These are phyloP conservation scores for Holothuria leucospilota DNA, from an alignment of 53 echinoderm and acorn worm genomes.

Conservation along the genomic window DNA sequence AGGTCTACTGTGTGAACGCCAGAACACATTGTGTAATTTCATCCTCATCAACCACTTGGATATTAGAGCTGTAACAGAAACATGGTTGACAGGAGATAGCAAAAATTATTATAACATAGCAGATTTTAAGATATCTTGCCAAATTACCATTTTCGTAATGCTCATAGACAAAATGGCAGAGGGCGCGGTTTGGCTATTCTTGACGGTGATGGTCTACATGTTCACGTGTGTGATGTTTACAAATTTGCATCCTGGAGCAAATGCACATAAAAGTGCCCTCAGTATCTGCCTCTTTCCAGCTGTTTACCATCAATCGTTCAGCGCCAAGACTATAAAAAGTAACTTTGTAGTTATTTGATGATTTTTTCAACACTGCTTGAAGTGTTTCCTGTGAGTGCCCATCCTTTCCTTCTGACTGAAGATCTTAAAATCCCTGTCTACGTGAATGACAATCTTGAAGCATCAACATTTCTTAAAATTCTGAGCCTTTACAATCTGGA, in stretches of 20 bases:
- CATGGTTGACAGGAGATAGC: constrained; percentile 28
- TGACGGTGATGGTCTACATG: not conserved
- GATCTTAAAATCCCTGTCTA: too few relatives aligned
- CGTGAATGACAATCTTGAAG: too few relatives aligned
- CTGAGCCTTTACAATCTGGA: not conserved
- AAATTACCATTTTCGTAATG: constrained; percentile 1
- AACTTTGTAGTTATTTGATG: not conserved
- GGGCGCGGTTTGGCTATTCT: constrained; percentile 17
- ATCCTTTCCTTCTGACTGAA: too few relatives aligned
- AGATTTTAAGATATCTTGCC: constrained; percentile 40
- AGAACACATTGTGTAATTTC: constrained; percentile 60
- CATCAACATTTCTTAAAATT: not conserved
- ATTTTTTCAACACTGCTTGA: not conserved
- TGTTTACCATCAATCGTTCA: not conserved
- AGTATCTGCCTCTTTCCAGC: not conserved
- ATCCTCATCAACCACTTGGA: constrained; percentile 35
- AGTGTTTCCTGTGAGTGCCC: too few relatives aligned
- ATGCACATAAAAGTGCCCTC: not conserved
- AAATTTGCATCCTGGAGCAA: not conserved
- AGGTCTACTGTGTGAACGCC: too few relatives aligned
- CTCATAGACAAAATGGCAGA: not conserved
- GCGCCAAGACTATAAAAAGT: not conserved
- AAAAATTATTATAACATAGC: not conserved
- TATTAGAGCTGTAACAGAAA: constrained; percentile 16
- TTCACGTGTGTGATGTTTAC: not conserved